Evolutionary conservation across 2,797 vertebrate genomes (phyloP).

Genomic region (Syncerus caffer): DNA sequence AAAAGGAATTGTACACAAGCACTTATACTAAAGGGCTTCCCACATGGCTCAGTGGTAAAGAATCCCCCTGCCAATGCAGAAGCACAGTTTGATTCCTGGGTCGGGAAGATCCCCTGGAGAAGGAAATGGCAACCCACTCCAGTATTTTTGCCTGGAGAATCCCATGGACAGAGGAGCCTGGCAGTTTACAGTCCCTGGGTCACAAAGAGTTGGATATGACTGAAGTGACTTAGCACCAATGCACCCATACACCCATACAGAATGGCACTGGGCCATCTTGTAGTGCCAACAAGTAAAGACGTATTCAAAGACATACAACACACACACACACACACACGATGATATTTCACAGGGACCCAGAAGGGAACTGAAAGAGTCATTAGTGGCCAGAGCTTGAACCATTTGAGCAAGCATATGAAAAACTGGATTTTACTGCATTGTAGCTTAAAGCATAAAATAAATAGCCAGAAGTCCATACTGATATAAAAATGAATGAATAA

Average conservation of each 20-base stretch:
- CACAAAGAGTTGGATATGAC: neutral
- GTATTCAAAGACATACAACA: neutral
- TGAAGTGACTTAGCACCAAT: neutral
- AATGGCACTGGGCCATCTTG: neutral
- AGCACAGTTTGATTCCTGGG: neutral
- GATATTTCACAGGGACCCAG: neutral
- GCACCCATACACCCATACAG: fast-evolving
- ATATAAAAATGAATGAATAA: neutral
- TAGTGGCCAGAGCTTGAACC: neutral
- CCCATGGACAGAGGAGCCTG: neutral
- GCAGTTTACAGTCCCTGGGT: neutral
- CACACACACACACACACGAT: neutral
- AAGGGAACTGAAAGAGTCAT: neutral
- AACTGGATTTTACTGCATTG: neutral
- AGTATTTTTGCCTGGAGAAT: neutral
- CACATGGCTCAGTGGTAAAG: neutral
- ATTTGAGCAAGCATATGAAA: neutral
- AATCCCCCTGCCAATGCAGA: neutral
- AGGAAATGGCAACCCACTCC: neutral
- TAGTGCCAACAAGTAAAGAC: neutral
- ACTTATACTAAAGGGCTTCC: neutral
- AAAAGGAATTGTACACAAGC: neutral
- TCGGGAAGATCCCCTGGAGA: neutral
- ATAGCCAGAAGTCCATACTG: neutral
- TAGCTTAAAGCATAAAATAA: neutral